A percentile compares a stretch with the other conserved stretches of the same genome.
Conservation (phyloP, 2,888 invertebrate genomes). For the Plutella xylostella region DNA sequence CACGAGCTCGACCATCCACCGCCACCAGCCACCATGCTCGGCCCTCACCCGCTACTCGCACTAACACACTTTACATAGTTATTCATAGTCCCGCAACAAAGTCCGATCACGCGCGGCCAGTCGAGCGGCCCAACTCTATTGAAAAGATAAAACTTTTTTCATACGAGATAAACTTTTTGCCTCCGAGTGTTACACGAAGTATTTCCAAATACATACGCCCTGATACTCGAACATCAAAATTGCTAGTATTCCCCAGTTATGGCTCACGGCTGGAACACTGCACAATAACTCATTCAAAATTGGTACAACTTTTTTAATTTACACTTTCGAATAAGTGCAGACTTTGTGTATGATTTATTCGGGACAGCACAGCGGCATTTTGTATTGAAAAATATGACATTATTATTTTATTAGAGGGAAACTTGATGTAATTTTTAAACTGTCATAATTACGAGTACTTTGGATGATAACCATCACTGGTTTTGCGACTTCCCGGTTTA, state of each 20-base stretch:
- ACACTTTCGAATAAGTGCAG: constrained; percentile 53
- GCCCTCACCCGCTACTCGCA: constrained; percentile 16
- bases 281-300: constrained; percentile 64
- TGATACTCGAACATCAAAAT: constrained; percentile 1
- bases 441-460: no score
- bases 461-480: no score
- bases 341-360: constrained; percentile 53
- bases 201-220: background rate
- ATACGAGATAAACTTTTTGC: background rate
- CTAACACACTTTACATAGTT: no score
- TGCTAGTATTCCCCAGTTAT: constrained; percentile 25
- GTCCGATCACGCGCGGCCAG: no score
- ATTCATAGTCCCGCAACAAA: no score
- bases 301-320: constrained; percentile 66
- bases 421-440: no score
- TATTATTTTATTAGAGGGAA: no score
- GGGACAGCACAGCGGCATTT: no score
- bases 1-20: constrained; percentile 23
- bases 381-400: no score
- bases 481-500: no score
- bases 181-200: constrained; percentile 4
- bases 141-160: background rate
- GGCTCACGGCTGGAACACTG: constrained; percentile 17
- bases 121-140: no score
- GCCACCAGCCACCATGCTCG: constrained; percentile 18